A percentile compares a stretch with the other conserved stretches of the same genome.
These are phyloP conservation scores for Euwallacea similis DNA, from an alignment of 1,140 invertebrate genomes.

Conservation along the genomic window DNA sequence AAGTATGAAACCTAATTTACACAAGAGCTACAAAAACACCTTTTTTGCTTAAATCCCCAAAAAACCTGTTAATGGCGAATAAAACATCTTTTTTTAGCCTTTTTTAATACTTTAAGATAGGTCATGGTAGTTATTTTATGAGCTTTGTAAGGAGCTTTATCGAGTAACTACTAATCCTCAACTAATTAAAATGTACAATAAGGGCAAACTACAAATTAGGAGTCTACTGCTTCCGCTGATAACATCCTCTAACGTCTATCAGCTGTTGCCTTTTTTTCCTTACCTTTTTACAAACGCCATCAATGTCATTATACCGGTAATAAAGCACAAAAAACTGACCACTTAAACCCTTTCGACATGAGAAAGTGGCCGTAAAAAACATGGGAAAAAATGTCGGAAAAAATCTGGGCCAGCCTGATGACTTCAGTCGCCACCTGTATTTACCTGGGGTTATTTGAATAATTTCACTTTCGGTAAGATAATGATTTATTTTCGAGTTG, in stretches of 20 bases:
- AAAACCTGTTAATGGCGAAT: no score
- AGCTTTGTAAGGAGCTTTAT: not conserved
- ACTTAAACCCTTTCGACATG: slow-evolving; percentile 34
- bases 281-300: slow-evolving; percentile 23
- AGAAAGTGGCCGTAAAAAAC: slow-evolving; percentile 33
- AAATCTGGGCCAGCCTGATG: slow-evolving; percentile 36
- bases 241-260: slow-evolving; percentile 7
- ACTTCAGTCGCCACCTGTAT: slow-evolving; percentile 39
- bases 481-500: slow-evolving; percentile 33
- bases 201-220: not conserved
- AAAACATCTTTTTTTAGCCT: no score
- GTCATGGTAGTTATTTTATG: no score
- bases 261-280: slow-evolving; percentile 29
- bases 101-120: no score
- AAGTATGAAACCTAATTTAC: no score
- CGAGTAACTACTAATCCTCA: not conserved
- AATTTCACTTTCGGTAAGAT: slow-evolving; percentile 38
- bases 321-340: slow-evolving; percentile 37
- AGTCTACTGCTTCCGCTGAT: not conserved
- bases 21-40: no score
- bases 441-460: slow-evolving; percentile 39
- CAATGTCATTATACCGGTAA: slow-evolving; percentile 30
- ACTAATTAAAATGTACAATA: not conserved
- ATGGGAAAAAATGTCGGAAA: slow-evolving; percentile 27
- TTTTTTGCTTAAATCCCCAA: no score